Conservation (phyloP, 2,113 vertebrate species). For the Channa maculata region DNA sequence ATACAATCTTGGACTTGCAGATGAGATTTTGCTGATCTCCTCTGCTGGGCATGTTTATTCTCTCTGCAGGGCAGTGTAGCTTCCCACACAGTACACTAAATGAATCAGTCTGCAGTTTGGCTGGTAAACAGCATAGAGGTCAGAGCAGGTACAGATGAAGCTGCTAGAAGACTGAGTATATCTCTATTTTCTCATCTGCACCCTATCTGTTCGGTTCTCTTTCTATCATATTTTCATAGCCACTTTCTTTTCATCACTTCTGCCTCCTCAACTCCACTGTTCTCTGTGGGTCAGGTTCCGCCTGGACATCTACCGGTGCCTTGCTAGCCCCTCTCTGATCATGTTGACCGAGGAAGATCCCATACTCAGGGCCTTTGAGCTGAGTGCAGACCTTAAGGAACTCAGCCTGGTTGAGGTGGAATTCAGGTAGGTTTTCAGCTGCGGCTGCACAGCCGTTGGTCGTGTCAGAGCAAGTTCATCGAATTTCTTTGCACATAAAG, state of each 20-base stretch:
- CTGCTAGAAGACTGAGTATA: constrained; percentile 20
- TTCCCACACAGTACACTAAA: constrained; percentile 64
- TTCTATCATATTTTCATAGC: neutral
- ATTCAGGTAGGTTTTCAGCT: constrained; percentile 87
- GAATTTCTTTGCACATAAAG: neutral
- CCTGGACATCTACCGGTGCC: constrained; percentile 97
- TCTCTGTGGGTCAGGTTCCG: constrained; percentile 88
- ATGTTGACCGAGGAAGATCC: constrained; percentile 99
- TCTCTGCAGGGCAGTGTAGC: constrained; percentile 41
- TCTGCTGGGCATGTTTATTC: constrained; percentile 27
- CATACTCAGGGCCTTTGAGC: constrained; percentile 96
- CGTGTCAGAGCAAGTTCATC: neutral
- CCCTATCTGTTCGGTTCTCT: neutral
- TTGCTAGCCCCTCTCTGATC: constrained; percentile 96
- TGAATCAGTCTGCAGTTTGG: constrained; percentile 52
- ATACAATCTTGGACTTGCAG: constrained; percentile 25
- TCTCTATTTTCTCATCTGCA: constrained; percentile 3
- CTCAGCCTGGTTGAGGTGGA: constrained; percentile 98
- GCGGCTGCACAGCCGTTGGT: neutral
- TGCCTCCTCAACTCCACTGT: neutral
- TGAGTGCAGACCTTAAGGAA: constrained; percentile 96
- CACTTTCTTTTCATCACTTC: neutral
- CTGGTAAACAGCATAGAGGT: constrained; percentile 38
- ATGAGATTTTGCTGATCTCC: constrained; percentile 44
- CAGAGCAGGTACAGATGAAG: constrained; percentile 31